phyloP scores from a whole-genome alignment of 2,113 vertebrate genomes.

The Caretta caretta region DNA sequence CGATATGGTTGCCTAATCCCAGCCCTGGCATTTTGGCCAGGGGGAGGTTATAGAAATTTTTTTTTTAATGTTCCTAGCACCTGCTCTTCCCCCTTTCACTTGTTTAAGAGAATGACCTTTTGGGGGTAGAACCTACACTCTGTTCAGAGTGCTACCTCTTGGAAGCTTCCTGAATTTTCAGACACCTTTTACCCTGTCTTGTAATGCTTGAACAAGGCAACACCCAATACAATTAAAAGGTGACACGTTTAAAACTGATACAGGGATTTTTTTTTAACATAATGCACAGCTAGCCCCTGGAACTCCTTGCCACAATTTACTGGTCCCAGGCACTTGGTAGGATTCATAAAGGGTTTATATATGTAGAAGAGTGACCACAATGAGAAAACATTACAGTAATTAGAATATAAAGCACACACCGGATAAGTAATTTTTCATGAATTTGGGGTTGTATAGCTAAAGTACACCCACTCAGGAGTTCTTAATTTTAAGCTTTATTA shows the following conservation, averaged over 20 bases:
- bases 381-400: neutral
- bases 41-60: neutral
- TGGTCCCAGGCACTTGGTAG: neutral
- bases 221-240: neutral
- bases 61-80: neutral
- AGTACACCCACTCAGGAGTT: neutral
- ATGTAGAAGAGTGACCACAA: neutral
- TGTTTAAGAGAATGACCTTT: neutral
- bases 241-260: neutral
- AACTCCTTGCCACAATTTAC: neutral
- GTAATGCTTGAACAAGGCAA: neutral
- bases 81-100: neutral
- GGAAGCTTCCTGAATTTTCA: neutral
- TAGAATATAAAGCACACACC: neutral
- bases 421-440: neutral
- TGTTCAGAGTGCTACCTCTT: neutral
- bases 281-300: neutral
- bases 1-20: neutral
- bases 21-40: neutral
- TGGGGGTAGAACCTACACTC: neutral
- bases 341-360: neutral
- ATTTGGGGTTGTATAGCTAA: neutral
- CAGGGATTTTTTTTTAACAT: neutral
- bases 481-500: neutral
- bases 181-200: neutral